These are phyloP conservation scores for Malurus alboscapulatus DNA, from an alignment of 2,113 vertebrate genomes.

Conservation along the genomic window DNA sequence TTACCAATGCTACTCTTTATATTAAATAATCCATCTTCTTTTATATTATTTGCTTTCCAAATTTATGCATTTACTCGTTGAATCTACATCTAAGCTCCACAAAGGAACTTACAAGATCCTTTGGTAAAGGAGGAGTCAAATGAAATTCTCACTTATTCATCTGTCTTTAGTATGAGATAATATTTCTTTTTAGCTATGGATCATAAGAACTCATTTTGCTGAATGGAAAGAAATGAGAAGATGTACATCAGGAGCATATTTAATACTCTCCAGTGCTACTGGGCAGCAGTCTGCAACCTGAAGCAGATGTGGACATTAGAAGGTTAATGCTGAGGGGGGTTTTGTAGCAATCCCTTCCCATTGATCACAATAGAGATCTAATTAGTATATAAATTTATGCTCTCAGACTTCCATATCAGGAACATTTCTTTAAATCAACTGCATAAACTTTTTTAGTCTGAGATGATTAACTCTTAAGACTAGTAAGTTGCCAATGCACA, in stretches of 20 bases:
- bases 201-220: background rate
- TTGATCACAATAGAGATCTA: background rate
- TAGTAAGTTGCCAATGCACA: background rate
- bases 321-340: background rate
- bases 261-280: background rate
- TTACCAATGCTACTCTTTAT: background rate
- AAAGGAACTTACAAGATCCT: background rate
- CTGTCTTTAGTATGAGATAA: background rate
- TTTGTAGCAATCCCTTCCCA: background rate
- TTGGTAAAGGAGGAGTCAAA: background rate
- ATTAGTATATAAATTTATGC: background rate
- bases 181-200: background rate
- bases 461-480: background rate
- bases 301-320: background rate
- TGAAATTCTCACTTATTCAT: background rate
- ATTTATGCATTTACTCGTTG: background rate
- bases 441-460: background rate
- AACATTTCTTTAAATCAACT: background rate
- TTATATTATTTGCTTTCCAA: background rate
- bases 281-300: background rate
- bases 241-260: background rate
- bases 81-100: background rate
- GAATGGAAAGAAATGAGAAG: background rate
- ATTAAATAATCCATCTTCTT: background rate
- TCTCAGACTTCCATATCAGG: background rate